phyloP scores from a whole-genome alignment of 2,888 invertebrate species.

The Lumbricus terrestris region DNA sequence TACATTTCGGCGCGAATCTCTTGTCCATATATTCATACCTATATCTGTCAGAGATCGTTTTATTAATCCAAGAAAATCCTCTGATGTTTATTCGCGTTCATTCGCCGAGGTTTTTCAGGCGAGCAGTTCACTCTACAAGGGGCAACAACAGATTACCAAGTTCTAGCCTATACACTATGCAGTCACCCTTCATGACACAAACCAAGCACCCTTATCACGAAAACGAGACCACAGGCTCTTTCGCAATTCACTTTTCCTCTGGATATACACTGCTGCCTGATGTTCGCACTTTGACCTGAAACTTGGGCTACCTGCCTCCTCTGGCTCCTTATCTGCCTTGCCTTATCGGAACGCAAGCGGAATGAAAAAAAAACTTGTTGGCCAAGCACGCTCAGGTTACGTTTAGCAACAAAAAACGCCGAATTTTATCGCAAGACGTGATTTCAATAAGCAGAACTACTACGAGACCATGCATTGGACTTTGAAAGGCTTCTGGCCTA shows the following conservation, averaged over 20 bases:
- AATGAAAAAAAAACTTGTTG: not conserved
- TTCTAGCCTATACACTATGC: not conserved
- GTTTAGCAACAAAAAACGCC: not conserved
- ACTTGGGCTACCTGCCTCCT: not conserved
- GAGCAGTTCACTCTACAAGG: not conserved
- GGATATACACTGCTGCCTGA: not conserved
- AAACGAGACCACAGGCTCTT: not conserved
- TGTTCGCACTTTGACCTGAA: not conserved
- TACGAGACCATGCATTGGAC: not conserved
- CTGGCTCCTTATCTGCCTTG: not conserved
- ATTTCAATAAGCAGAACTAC: not conserved
- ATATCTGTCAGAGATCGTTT: not conserved
- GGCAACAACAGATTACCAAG: not conserved
- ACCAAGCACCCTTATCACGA: not conserved
- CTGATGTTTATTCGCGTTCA: not conserved
- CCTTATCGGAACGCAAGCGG: not conserved
- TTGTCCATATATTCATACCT: not conserved
- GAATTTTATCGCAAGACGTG: not conserved
- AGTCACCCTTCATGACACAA: not conserved
- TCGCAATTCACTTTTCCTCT: not conserved
- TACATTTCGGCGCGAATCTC: not conserved
- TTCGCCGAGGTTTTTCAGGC: not conserved
- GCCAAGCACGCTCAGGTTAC: not conserved
- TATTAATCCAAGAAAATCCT: not conserved
- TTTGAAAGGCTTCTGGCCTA: not conserved